Conservation (phyloP, 2,113 vertebrate species). For the Pteropus alecto region DNA sequence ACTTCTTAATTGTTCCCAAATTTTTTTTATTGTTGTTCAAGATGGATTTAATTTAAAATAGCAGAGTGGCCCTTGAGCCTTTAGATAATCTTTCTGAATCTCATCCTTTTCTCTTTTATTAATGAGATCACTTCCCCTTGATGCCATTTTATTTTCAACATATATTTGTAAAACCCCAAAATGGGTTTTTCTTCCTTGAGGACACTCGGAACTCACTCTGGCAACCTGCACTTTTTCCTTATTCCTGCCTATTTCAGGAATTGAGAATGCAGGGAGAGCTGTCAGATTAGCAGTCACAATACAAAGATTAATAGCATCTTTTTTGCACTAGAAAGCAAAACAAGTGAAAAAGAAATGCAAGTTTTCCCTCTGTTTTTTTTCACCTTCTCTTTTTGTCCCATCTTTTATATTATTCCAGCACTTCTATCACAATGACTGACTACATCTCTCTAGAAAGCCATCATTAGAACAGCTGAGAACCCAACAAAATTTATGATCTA, state of each 20-base stretch:
- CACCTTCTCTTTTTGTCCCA: background rate
- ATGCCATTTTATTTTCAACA: background rate
- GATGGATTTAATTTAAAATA: conserved; percentile 62
- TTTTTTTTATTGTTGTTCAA: conserved; percentile 57
- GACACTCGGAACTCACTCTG: background rate
- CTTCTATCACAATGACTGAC: background rate
- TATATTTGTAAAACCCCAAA: background rate
- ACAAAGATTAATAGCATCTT: background rate
- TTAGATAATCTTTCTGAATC: background rate
- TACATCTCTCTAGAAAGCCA: background rate
- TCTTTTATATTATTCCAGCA: background rate
- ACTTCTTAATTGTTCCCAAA: conserved; percentile 72
- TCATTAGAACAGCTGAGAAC: background rate
- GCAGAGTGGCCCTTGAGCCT: background rate
- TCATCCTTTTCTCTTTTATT: background rate
- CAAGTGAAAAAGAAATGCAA: background rate
- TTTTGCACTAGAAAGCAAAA: background rate
- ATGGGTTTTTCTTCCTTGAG: background rate
- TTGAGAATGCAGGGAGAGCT: background rate
- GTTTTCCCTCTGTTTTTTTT: background rate
- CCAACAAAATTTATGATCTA: background rate
- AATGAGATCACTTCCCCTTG: background rate
- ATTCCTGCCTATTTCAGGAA: background rate
- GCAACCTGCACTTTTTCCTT: background rate
- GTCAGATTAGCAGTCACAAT: background rate